Evolutionary conservation across 1,140 invertebrate genomes (phyloP), one percentile per base, ranked within the genome.

Genomic region (Protaetia brevitarsis): DNA sequence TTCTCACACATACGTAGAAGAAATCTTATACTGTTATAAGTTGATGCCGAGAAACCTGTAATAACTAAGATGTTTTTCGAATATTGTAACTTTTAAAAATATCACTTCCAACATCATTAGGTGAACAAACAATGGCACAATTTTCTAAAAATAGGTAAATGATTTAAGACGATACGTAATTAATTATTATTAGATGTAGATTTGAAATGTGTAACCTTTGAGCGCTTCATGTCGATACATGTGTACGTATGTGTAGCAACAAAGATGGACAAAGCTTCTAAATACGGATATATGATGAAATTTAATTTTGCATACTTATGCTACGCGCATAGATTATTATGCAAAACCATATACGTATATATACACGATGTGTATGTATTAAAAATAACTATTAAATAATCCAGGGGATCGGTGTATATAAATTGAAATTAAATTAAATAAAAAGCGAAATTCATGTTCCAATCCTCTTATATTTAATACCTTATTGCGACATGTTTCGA

Each of bases 111-210:
- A n/a, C n/a, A n/a, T n/a, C n/a, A n/a, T n/a, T 51, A 10, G 1
- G 19, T 51, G 2, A 13, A 23, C 41, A 51, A 51, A 51, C 41
- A 51, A 23, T 51, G 2, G 41, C 11, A 51, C 26, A 51, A 51
- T 51, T 51, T 26, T 16, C 41, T 51, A 51, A 51, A 51, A 51
- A 51, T 51, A 51, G 26, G 41, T 21, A 19, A 51, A 51, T 51
- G 41, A 51, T 3, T 10, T 23, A 16, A 5, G 13, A 21, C 19
- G 7, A 45, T 21, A 45, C 16, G 13, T 45, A 51, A 19, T 8
- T 23, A 23, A 26, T 23, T 19, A 23, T 23, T 23, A 51, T 51
- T 51, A 51, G 4, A 23, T 19, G n/a, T n/a, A n/a, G n/a, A 51
- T 51, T 51, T 23, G 26, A 51, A 19, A 13, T 23, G 19, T 51